Evolutionary conservation across 2,797 vertebrate species (phyloP).

Genomic region (Tokudaia tokunoshimensis): DNA sequence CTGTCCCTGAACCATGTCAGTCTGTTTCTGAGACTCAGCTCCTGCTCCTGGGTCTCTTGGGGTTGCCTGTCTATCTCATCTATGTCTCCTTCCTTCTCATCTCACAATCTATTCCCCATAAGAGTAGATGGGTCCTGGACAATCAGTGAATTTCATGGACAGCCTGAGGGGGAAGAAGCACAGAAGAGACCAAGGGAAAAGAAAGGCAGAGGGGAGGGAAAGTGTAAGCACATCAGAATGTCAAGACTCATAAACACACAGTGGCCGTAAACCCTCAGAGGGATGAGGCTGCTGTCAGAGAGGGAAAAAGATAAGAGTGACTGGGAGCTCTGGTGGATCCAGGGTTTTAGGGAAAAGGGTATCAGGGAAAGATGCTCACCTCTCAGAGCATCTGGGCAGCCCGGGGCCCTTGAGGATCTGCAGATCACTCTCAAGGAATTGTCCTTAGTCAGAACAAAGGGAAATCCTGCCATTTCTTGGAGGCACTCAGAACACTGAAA

Average conservation of each 20-base stretch:
- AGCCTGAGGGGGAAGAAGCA: neutral
- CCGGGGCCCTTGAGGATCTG: neutral
- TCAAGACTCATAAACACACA: neutral
- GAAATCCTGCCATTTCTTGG: neutral
- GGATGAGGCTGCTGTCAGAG: neutral
- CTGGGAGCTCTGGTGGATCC: neutral
- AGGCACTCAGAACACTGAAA: conserved; percentile 24
- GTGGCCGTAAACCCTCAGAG: neutral
- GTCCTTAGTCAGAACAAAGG: neutral
- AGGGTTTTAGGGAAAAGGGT: neutral
- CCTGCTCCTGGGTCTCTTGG: neutral
- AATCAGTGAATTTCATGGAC: neutral
- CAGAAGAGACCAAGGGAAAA: too few species aligned
- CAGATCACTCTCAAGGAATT: neutral
- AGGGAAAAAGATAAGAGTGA: neutral
- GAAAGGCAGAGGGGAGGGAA: neutral
- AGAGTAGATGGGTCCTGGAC: neutral
- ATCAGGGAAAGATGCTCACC: neutral
- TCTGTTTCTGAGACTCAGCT: neutral
- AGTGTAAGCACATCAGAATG: neutral
- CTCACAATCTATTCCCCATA: neutral
- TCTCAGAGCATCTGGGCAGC: neutral
- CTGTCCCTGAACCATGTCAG: too few species aligned
- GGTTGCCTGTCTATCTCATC: neutral
- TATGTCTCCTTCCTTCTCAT: neutral